Evolutionary conservation across 2,888 invertebrate genomes (phyloP).

Genomic region (Chalcis sispes): DNA sequence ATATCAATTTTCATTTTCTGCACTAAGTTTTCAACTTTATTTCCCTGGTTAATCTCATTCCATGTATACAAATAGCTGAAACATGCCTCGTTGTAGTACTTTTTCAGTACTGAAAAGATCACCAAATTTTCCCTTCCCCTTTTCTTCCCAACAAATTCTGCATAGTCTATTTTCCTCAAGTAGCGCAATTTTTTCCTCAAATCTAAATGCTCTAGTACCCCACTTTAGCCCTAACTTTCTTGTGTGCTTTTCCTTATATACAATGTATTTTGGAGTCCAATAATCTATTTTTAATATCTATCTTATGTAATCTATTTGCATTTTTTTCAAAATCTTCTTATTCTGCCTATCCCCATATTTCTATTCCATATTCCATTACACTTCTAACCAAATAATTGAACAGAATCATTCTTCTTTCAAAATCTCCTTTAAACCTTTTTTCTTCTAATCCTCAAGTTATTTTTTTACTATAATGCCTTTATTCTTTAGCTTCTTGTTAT

Average conservation of each 20-base stretch:
- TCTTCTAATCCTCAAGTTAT: slow-evolving; percentile 48
- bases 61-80: no score
- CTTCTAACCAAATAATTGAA: slow-evolving; percentile 6
- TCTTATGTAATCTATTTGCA: neutral
- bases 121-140: neutral
- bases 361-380: slow-evolving; percentile 27
- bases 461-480: slow-evolving; percentile 39
- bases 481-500: slow-evolving; percentile 33
- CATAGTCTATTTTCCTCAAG: neutral
- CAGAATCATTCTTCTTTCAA: slow-evolving; percentile 25
- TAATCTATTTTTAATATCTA: neutral
- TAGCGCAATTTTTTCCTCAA: neutral
- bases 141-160: neutral
- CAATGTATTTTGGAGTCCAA: neutral
- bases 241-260: neutral
- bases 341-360: slow-evolving; percentile 48
- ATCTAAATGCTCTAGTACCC: neutral
- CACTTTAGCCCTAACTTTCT: neutral
- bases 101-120: neutral
- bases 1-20: no score
- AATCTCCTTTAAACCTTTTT: slow-evolving; percentile 27
- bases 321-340: slow-evolving; percentile 22
- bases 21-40: no score
- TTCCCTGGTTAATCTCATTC: no score
- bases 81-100: no score